Evolutionary conservation across 1,140 invertebrate species (phyloP).

Genomic region (Tribolium madens): DNA sequence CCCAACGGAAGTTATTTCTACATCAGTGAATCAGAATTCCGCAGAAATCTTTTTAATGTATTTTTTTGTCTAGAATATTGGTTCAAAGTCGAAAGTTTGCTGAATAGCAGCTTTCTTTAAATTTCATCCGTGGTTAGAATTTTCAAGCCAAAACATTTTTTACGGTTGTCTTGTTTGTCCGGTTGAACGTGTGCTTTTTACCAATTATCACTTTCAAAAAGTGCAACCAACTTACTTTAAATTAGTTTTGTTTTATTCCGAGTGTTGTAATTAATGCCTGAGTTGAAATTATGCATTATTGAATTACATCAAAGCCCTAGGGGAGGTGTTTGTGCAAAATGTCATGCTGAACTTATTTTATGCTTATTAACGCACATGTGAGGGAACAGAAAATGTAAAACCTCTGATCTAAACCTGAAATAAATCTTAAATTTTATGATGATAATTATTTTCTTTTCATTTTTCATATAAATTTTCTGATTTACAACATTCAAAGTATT

Average conservation of each 20-base stretch:
- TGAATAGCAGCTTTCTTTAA: conserved; percentile 19
- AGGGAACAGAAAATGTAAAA: neutral
- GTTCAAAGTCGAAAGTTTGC: conserved; percentile 28
- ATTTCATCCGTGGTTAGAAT: conserved; percentile 15
- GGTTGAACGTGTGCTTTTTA: conserved; percentile 7
- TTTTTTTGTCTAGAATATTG: conserved; percentile 28
- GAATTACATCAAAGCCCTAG: neutral
- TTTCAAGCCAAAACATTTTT: conserved; percentile 16
- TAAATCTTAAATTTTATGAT: too few relatives aligned
- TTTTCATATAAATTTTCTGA: too few relatives aligned
- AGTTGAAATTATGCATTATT: conserved; percentile 15
- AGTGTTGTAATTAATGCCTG: neutral
- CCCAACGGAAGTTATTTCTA: conserved; percentile 1
- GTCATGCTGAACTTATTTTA: neutral
- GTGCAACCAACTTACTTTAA: neutral
- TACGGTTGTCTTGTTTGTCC: conserved; percentile 14
- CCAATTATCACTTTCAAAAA: neutral
- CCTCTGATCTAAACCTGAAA: too few relatives aligned
- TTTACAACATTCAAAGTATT: too few relatives aligned
- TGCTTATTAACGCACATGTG: neutral
- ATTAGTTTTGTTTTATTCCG: neutral
- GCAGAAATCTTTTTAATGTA: conserved; percentile 15
- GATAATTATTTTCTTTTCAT: too few relatives aligned
- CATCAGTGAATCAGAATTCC: conserved; percentile 11
- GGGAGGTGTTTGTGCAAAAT: neutral